A percentile compares a stretch with the other conserved stretches of the same genome.
Conservation (phyloP, 2,113 vertebrate genomes). For the Bucco capensis region DNA sequence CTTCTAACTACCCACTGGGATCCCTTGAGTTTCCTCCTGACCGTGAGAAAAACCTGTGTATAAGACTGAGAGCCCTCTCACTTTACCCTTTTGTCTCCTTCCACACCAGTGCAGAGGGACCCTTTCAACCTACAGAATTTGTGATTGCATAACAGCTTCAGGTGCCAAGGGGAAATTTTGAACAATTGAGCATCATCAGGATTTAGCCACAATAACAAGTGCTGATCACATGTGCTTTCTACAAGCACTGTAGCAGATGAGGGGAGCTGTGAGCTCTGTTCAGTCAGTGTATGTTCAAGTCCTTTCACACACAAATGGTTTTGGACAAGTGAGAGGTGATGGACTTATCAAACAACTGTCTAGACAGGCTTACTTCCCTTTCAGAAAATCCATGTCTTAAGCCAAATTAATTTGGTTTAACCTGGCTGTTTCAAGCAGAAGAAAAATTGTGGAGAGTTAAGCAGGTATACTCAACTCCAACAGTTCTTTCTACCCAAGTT, state of each 20-base stretch:
- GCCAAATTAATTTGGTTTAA: neutral
- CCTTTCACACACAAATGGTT: constrained; percentile 46
- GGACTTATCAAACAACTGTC: constrained; percentile 55
- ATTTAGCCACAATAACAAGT: constrained; percentile 56
- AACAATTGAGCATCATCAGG: constrained; percentile 42
- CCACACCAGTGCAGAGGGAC: neutral
- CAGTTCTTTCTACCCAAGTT: neutral
- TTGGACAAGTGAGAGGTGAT: constrained; percentile 36
- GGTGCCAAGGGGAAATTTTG: constrained; percentile 45
- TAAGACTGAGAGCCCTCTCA: neutral
- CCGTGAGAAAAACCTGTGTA: neutral
- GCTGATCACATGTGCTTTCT: constrained; percentile 17
- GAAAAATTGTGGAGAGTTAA: neutral
- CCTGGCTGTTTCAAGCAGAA: constrained; percentile 1
- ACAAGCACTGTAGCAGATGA: constrained; percentile 19
- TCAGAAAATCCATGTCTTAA: constrained; percentile 33
- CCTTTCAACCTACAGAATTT: constrained; percentile 13
- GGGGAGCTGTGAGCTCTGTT: neutral
- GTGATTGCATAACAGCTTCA: constrained; percentile 29
- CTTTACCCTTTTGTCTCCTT: neutral
- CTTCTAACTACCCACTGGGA: neutral
- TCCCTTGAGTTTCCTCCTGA: neutral
- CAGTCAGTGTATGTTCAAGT: neutral
- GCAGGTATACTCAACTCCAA: neutral
- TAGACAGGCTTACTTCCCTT: constrained; percentile 52